A percentile compares a stretch with the other conserved stretches of the same genome.
These are phyloP conservation scores for Temnothorax curvispinosus DNA, from an alignment of 1,140 invertebrate species.

Conservation along the genomic window DNA sequence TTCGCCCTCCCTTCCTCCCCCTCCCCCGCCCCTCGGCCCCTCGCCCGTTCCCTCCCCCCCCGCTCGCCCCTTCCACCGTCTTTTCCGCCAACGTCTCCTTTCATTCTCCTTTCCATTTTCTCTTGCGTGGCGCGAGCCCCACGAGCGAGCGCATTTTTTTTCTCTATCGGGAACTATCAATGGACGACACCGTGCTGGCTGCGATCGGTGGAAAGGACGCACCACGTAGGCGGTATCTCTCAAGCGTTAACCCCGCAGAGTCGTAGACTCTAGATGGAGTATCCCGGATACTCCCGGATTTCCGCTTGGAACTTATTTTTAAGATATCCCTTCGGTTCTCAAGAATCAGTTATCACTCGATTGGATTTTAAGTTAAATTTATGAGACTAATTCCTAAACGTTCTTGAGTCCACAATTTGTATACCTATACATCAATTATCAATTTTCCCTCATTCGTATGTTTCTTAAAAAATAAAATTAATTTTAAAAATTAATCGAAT, in stretches of 20 bases:
- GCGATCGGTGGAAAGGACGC: slow-evolving; percentile 23
- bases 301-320: background rate
- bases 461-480: background rate
- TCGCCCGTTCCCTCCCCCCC: background rate
- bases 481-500: background rate
- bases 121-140: slow-evolving; percentile 4
- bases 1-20: background rate
- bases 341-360: background rate
- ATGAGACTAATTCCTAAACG: no score
- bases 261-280: background rate
- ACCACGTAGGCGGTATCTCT: slow-evolving; percentile 35
- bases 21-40: background rate
- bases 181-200: slow-evolving; percentile 50
- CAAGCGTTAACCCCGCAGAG: slow-evolving; percentile 9
- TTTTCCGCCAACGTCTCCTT: slow-evolving; percentile 67
- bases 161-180: slow-evolving; percentile 58
- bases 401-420: background rate
- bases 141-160: slow-evolving; percentile 15
- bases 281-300: background rate
- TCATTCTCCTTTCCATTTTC: slow-evolving; percentile 69
- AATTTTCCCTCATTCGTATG: background rate
- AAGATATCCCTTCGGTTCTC: background rate
- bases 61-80: background rate
- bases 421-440: background rate
- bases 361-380: background rate